phyloP scores from a whole-genome alignment of 53 echinoderm and acorn worm genomes.

The Zoroaster sp. region DNA sequence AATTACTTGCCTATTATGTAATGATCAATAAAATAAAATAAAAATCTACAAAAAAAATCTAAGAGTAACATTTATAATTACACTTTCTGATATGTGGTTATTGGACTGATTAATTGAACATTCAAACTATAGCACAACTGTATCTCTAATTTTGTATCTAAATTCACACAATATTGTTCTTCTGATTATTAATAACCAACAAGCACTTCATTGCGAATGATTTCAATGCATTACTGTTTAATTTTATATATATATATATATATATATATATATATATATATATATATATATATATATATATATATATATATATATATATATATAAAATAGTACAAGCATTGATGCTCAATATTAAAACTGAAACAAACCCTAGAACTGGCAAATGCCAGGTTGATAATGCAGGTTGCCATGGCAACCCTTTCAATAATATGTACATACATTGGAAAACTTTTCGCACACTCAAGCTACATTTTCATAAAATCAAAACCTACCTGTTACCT shows the following conservation, averaged over 20 bases:
- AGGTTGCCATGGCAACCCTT: slow-evolving; percentile 27
- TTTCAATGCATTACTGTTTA: slow-evolving; percentile 6
- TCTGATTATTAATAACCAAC: neutral
- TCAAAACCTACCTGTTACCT: slow-evolving; percentile 8
- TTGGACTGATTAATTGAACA: slow-evolving; percentile 1
- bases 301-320: slow-evolving; percentile 22
- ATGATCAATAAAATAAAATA: neutral
- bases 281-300: slow-evolving; percentile 43
- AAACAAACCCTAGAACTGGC: slow-evolving; percentile 53
- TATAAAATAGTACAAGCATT: slow-evolving; percentile 46
- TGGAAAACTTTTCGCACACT: slow-evolving; percentile 17
- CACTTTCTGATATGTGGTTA: too few species aligned
- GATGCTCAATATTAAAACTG: neutral
- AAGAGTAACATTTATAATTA: too few species aligned
- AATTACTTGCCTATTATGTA: too few species aligned
- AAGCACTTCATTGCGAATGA: neutral
- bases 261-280: slow-evolving; percentile 31
- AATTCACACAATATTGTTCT: neutral
- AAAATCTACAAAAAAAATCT: neutral
- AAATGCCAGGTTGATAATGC: slow-evolving; percentile 30
- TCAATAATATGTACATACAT: slow-evolving; percentile 55
- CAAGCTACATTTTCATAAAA: slow-evolving; percentile 9
- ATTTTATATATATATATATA: slow-evolving; percentile 38
- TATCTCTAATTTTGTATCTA: neutral
- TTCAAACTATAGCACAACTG: neutral